phyloP scores from a whole-genome alignment of 92 coral and sea anemone genomes.

The Phenganax stokvisi region DNA sequence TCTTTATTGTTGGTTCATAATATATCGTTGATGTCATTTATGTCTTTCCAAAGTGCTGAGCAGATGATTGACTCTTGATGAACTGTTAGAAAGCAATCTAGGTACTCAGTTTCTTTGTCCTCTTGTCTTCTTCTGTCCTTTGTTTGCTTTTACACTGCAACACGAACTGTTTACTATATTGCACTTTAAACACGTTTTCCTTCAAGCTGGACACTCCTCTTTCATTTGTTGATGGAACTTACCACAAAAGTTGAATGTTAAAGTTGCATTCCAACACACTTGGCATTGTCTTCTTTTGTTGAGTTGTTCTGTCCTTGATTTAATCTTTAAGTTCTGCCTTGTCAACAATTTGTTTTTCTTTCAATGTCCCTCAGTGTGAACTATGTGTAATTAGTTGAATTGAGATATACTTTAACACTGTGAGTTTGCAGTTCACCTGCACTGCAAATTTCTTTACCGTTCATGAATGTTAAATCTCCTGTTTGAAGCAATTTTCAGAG shows the following conservation, averaged over 20 bases:
- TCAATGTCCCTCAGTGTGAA: slow-evolving; percentile 23
- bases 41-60: too few species aligned
- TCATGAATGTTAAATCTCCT: slow-evolving; percentile 38
- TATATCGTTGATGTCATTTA: too few species aligned
- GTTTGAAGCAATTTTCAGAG: slow-evolving; percentile 31
- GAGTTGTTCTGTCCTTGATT: background rate
- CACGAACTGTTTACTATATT: slow-evolving; percentile 11
- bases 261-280: background rate
- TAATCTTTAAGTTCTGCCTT: background rate
- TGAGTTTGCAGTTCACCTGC: slow-evolving; percentile 22
- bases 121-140: background rate
- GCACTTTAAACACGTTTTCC: slow-evolving; percentile 12
- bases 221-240: background rate
- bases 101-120: background rate
- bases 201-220: slow-evolving; percentile 1
- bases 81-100: background rate
- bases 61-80: background rate
- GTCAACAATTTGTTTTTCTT: background rate
- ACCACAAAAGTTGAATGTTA: background rate
- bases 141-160: background rate
- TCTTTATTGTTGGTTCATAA: too few species aligned
- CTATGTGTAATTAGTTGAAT: background rate
- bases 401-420: slow-evolving; percentile 33
- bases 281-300: background rate
- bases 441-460: slow-evolving; percentile 43